Conservation (phyloP, 2,888 invertebrate species). For the Icerya purchasi region DNA sequence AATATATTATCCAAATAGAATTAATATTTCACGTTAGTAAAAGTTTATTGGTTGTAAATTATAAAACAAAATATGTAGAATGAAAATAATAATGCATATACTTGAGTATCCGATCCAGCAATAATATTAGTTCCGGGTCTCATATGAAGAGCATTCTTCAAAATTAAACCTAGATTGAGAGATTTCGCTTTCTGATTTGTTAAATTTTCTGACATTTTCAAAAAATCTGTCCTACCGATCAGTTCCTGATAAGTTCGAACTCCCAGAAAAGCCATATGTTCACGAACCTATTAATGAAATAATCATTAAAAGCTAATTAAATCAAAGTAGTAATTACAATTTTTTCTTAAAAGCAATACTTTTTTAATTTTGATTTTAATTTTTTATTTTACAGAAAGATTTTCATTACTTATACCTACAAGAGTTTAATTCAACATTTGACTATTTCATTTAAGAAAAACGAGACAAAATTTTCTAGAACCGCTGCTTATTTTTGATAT, state of each 20-base stretch:
- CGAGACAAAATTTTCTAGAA: too few species aligned
- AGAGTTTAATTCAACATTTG: too few species aligned
- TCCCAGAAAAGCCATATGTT: conserved; percentile 78
- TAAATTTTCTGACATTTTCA: conserved; percentile 48
- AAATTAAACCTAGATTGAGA: conserved; percentile 61
- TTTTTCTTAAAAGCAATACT: too few species aligned
- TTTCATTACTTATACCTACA: too few species aligned
- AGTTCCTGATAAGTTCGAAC: conserved; percentile 71
- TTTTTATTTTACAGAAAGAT: too few species aligned
- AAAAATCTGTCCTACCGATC: conserved; percentile 73
- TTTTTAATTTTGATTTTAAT: too few species aligned
- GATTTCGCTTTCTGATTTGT: conserved; percentile 58
- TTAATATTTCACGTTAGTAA: neutral
- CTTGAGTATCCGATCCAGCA: conserved; percentile 67
- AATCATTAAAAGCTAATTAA: too few species aligned
- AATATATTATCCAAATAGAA: neutral
- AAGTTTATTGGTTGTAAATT: neutral
- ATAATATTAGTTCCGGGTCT: conserved; percentile 74
- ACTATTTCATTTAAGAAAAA: too few species aligned
- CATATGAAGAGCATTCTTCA: conserved; percentile 74
- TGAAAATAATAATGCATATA: conserved; percentile 19
- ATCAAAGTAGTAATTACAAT: too few species aligned
- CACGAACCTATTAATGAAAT: conserved; percentile 64
- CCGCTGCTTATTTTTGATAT: too few species aligned
- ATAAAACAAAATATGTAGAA: neutral